Base-by-base conservation (phyloP, 2,888 invertebrate species). In the Stenchaetothrips biformis region DNA sequence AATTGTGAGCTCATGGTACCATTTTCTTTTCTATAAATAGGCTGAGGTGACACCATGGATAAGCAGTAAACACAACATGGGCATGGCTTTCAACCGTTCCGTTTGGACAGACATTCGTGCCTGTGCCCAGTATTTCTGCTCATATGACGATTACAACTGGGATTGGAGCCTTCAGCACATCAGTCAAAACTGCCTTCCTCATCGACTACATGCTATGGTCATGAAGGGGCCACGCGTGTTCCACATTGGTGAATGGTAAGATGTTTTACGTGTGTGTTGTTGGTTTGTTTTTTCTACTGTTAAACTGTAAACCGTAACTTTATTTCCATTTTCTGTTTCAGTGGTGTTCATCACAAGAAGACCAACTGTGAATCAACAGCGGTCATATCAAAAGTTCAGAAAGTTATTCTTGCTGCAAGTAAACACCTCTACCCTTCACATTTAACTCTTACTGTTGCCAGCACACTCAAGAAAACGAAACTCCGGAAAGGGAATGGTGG, bases 81-180 rank as follows among this genome's bases (percentile, higher is more conserved):
- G 98, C 0, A 98, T 99, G 92, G 97, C 95, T 0, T 94, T 99
- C 85, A 95, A 96, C 86, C 90, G 94, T 48, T 91, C 92, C 0
- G 93, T 97, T 0, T 99, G 98, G 98, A 89, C 90, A 81, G 91
- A 92, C 83, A 92, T 99, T 77, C 91, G 94, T 85, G 90, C 90
- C 48, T 94, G 97, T 85, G 92, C 94, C 9, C 89, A 93, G 48
- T 92, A 93, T 85, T 99, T 99, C 87, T 99, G 99, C 87, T 92
- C 93, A 2, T 98, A 96, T 87, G 99, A 99, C 86, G 99, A 99
- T 86, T 99, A 99, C 87, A 99, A 99, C 86, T 99, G 99, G 99
- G 99, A 99, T 85, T 99, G 99, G 94, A 97, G 98, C 0, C 88
- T 99, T 83, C 93, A 97, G 83, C 95, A 96, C 86, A 90, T 97